phyloP scores from a whole-genome alignment of 2,888 invertebrate species.

The Eutolmus rufibarbis region DNA sequence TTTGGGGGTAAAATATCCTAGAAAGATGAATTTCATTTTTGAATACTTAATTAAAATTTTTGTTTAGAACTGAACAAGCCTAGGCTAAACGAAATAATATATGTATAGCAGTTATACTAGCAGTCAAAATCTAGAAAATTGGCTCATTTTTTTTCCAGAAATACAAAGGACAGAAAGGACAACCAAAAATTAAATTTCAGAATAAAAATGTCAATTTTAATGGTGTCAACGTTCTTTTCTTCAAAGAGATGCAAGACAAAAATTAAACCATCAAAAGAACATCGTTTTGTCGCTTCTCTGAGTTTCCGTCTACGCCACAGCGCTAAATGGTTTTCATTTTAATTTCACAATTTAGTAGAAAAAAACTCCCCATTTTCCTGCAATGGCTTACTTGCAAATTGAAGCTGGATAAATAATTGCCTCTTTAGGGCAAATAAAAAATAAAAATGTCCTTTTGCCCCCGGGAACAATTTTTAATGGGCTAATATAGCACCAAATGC shows the following conservation, averaged over 20 bases:
- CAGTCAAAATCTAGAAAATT: neutral
- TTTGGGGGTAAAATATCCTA: no score
- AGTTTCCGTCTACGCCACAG: neutral
- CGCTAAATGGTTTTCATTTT: neutral
- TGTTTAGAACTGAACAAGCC: neutral
- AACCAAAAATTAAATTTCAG: neutral
- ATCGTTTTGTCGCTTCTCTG: neutral
- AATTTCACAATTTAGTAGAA: neutral
- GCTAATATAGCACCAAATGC: constrained; percentile 7
- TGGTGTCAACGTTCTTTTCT: neutral
- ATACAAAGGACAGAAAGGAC: neutral
- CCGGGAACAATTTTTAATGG: constrained; percentile 3
- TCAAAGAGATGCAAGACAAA: neutral
- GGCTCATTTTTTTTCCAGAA: neutral
- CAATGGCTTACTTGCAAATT: constrained; percentile 5
- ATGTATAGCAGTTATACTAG: neutral
- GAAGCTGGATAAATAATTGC: constrained; percentile 23
- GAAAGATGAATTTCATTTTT: no score
- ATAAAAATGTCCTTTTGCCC: constrained; percentile 7
- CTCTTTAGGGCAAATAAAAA: constrained; percentile 17
- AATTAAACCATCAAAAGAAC: neutral
- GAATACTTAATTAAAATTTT: no score
- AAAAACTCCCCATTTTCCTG: neutral
- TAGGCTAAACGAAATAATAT: no score
- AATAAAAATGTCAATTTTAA: neutral